Evolutionary conservation across 2,797 vertebrate genomes (phyloP).

Genomic region (Heteromormyrus szaboi): DNA sequence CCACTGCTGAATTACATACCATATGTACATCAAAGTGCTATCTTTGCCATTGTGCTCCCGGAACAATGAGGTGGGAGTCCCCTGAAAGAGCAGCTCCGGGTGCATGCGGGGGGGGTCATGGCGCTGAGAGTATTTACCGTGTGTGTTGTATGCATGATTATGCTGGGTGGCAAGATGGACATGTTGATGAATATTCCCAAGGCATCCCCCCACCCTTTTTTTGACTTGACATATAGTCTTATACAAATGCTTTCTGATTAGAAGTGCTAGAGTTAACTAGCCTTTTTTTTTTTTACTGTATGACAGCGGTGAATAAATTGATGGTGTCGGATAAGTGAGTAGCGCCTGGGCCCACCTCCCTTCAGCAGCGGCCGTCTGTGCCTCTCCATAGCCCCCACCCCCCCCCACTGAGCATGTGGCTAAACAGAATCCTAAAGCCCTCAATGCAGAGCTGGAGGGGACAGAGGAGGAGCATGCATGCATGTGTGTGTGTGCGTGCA

Average conservation of each 20-base stretch:
- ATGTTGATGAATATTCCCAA: background rate
- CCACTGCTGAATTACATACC: slow-evolving; percentile 64
- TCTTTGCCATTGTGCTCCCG: slow-evolving; percentile 24
- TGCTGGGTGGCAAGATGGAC: background rate
- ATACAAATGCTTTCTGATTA: background rate
- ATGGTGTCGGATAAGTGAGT: slow-evolving; percentile 13
- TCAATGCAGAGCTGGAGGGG: slow-evolving; percentile 36
- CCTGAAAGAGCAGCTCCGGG: slow-evolving; percentile 52
- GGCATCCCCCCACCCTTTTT: background rate
- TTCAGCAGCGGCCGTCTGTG: slow-evolving; percentile 45
- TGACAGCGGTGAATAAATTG: slow-evolving; percentile 23
- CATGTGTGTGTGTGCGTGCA: background rate
- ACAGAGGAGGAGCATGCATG: background rate
- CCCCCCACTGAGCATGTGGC: slow-evolving; percentile 59
- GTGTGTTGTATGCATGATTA: background rate
- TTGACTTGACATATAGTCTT: background rate
- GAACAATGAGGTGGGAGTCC: slow-evolving; percentile 29
- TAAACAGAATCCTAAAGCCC: slow-evolving; percentile 61
- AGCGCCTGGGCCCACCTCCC: background rate
- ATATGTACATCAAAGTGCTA: slow-evolving; percentile 20
- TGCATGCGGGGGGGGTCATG: background rate
- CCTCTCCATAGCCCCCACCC: slow-evolving; percentile 51
- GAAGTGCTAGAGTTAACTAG: background rate
- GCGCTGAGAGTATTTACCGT: background rate
- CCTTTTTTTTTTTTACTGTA: background rate